Evolutionary conservation across 2,797 vertebrate genomes (phyloP).

Genomic region (Todus mexicanus): DNA sequence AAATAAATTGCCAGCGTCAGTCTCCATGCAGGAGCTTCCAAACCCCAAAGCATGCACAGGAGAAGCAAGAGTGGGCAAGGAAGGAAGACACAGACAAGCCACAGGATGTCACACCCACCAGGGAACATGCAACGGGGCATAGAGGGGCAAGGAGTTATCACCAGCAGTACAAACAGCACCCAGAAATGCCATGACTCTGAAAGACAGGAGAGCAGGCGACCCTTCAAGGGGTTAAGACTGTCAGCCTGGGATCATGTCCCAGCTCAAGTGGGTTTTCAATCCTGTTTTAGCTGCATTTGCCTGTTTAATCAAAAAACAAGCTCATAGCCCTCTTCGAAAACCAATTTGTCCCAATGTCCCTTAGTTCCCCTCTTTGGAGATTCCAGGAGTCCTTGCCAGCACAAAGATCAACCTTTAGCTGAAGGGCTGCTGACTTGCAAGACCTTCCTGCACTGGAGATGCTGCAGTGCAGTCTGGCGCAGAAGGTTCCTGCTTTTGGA

Average conservation of each 20-base stretch:
- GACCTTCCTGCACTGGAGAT: not conserved
- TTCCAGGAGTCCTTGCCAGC: conserved; percentile 1
- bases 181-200: conserved; percentile 72
- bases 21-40: conserved; percentile 58
- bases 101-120: conserved; percentile 14
- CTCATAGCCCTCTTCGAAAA: not conserved
- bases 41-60: conserved; percentile 54
- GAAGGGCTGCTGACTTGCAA: conserved; percentile 24
- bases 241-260: not conserved
- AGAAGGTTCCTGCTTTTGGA: conserved; percentile 43
- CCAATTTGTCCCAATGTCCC: not conserved
- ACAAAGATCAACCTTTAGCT: conserved; percentile 17
- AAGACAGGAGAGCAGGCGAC: conserved; percentile 63
- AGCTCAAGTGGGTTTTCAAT: not conserved
- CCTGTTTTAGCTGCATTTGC: conserved; percentile 11
- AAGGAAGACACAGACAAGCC: not conserved
- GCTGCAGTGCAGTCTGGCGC: conserved; percentile 45
- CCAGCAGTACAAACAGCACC: conserved; percentile 76
- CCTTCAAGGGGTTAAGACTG: conserved; percentile 25
- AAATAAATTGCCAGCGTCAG: conserved; percentile 14
- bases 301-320: conserved; percentile 9
- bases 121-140: conserved; percentile 22
- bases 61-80: conserved; percentile 23
- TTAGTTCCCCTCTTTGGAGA: not conserved
- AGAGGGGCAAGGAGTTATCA: conserved; percentile 22